Conservation (phyloP, 2,113 vertebrate species). For the Geococcyx californianus region DNA sequence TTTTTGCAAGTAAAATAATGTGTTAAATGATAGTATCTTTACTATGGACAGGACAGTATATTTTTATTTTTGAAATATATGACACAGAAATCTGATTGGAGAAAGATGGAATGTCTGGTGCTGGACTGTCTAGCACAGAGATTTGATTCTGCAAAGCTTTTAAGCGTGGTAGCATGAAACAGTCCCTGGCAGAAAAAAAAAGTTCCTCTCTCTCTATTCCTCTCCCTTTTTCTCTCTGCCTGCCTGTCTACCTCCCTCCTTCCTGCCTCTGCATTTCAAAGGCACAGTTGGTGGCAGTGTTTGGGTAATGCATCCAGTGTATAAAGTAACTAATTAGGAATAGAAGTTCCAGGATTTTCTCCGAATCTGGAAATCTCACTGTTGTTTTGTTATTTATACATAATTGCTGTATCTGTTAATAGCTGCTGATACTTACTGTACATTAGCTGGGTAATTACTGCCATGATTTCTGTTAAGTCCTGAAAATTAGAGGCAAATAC, state of each 20-base stretch:
- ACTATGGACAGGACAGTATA: background rate
- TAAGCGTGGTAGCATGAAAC: slow-evolving; percentile 59
- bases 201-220: slow-evolving; percentile 39
- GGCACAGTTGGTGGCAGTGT: slow-evolving; percentile 89
- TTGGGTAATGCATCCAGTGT: slow-evolving; percentile 85
- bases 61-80: background rate
- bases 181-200: slow-evolving; percentile 64
- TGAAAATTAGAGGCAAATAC: slow-evolving; percentile 36
- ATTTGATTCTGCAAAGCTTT: slow-evolving; percentile 31
- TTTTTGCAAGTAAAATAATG: background rate
- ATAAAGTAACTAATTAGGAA: slow-evolving; percentile 92
- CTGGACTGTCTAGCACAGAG: background rate
- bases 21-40: background rate
- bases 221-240: background rate
- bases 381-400: slow-evolving; percentile 36
- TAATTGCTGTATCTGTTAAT: slow-evolving; percentile 63
- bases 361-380: slow-evolving; percentile 71
- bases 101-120: background rate
- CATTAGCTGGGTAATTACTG: slow-evolving; percentile 62
- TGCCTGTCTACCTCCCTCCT: slow-evolving; percentile 21
- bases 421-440: slow-evolving; percentile 64
- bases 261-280: slow-evolving; percentile 87
- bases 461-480: slow-evolving; percentile 65
- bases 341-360: slow-evolving; percentile 70
- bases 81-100: background rate